A percentile compares a stretch with the other conserved stretches of the same genome.
These are phyloP conservation scores for Actinia equina DNA, from an alignment of 64 coral and sea anemone species.

Conservation along the genomic window DNA sequence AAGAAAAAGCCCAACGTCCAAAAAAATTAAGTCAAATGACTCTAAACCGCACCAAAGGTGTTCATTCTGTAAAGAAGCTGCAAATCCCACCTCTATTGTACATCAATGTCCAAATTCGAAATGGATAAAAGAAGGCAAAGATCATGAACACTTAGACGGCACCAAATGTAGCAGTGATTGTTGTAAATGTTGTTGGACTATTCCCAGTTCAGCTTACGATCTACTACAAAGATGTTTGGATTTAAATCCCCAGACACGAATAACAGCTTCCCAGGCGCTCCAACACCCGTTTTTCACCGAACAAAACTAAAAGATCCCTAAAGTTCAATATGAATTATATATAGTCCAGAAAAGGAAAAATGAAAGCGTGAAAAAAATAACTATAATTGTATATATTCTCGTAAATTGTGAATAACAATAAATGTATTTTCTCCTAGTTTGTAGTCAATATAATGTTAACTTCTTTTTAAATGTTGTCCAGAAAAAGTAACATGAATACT, in stretches of 20 bases:
- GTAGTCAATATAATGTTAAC: no score
- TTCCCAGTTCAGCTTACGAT: slow-evolving; percentile 75
- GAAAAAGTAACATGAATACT: no score
- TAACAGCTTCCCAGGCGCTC: slow-evolving; percentile 79
- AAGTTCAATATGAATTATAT: no score
- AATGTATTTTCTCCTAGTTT: no score
- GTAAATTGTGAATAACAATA: no score
- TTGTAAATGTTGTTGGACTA: slow-evolving; percentile 61
- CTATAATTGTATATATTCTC: no score
- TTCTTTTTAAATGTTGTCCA: no score
- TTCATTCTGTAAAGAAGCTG: not conserved
- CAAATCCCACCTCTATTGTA: not conserved
- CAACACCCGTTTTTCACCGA: slow-evolving; percentile 78
- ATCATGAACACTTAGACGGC: slow-evolving; percentile 67
- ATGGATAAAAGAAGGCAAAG: not conserved
- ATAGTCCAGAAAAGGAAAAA: no score
- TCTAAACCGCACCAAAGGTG: not conserved
- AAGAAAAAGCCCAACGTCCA: slow-evolving; percentile 2
- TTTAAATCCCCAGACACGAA: slow-evolving; percentile 81
- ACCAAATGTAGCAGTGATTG: slow-evolving; percentile 58
- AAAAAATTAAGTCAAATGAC: slow-evolving; percentile 5
- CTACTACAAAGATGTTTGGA: slow-evolving; percentile 77
- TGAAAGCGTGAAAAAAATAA: no score
- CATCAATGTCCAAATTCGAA: not conserved
- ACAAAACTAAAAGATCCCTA: no score